Base-by-base conservation (phyloP, 2,797 vertebrate species). In the Spinibarbus caldwelli region DNA sequence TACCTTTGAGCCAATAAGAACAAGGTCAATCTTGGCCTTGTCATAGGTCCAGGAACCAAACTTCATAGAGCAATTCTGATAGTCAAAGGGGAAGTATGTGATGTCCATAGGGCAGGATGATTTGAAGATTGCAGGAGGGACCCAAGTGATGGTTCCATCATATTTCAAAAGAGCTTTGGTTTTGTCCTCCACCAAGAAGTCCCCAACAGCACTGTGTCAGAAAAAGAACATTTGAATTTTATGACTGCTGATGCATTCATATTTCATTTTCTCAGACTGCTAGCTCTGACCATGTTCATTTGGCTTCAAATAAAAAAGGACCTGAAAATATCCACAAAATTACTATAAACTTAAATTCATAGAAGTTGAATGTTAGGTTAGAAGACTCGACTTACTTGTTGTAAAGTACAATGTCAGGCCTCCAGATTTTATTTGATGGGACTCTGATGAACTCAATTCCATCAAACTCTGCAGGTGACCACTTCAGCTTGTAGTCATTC, bases 41-140 rank as follows among this genome's bases (percentile, higher is more conserved):
- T 99, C 98, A 15, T 99, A 98, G 1, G 97, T 97, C 98, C 98
- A 99, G 10, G 97, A 99, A 43, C 98, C 98, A 91, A 99, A 99
- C 93, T 99, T 99, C 94, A 99, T 95, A 1, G 97, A 98, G 93
- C 98, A 99, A 89, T 99, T 99, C 92, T 99, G 98, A 92, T 99
- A 98, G 90, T 99, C 98, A 88, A 99, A 99, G 9, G 98, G 98
- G 89, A 99, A 99, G 92, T 99, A 99, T 1, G 98, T 99, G 93
- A 99, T 99, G 93, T 99, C 98, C 97, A 99, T 99, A 17, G 97
- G 98, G 90, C 98, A 99, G 36, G 98, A 99, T 75, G 98, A 99
- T 92, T 99, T 99, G 86, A 99, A 99, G 91, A 99, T 97, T 78
- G 97, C 98, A 5, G 97, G 98, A 82, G 97, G 97, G 15, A 97